phyloP scores from a whole-genome alignment of 2,888 invertebrate species.

The Cyaniris semiargus region DNA sequence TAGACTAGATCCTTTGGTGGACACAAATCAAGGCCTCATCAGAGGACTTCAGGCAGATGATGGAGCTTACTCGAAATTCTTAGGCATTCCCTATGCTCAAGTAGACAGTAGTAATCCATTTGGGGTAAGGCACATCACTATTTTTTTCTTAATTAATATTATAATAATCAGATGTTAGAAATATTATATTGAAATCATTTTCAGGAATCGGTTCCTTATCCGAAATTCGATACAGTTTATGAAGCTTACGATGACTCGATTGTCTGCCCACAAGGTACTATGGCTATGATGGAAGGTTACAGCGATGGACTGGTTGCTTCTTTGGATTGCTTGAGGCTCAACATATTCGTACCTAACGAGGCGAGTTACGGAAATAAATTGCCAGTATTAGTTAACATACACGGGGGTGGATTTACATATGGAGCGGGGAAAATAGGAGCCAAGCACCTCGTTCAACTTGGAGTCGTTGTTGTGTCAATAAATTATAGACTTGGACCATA shows the following conservation, averaged over 20 bases:
- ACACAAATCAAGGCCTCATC: constrained; percentile 46
- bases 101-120: constrained; percentile 50
- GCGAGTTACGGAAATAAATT: constrained; percentile 42
- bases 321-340: constrained; percentile 80
- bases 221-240: constrained; percentile 39
- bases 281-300: constrained; percentile 34
- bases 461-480: constrained; percentile 49
- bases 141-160: constrained; percentile 11
- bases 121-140: constrained; percentile 48
- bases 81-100: constrained; percentile 53
- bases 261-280: constrained; percentile 45
- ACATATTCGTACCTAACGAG: constrained; percentile 76
- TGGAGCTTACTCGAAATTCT: constrained; percentile 50
- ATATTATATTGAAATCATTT: constrained; percentile 22
- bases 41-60: constrained; percentile 46
- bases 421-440: constrained; percentile 54
- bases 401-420: constrained; percentile 55
- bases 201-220: constrained; percentile 39
- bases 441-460: constrained; percentile 50
- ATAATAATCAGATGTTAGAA: too few species aligned
- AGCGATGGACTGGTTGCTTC: constrained; percentile 49
- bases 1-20: constrained; percentile 40
- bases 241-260: constrained; percentile 42
- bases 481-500: constrained; percentile 62
- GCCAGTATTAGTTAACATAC: constrained; percentile 62